phyloP scores from a whole-genome alignment of 2,888 invertebrate species.

The Dyspetes luteomarginatus region DNA sequence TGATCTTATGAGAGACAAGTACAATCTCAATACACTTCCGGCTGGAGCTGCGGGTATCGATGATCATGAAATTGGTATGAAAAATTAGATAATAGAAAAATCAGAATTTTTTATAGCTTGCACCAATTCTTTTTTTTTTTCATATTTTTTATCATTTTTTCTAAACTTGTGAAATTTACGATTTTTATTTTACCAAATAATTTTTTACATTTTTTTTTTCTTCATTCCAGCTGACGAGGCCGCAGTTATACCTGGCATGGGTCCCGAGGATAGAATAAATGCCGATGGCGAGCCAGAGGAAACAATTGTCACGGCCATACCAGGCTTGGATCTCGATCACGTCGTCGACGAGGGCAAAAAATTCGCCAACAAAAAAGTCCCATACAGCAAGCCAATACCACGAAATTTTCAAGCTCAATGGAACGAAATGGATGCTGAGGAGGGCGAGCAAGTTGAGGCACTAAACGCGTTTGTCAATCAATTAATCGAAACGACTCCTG shows the following conservation, averaged over 20 bases:
- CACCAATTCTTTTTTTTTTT: constrained; percentile 22
- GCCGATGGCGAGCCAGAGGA: constrained; percentile 82
- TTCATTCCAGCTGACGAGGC: constrained; percentile 87
- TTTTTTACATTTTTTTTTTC: too few relatives aligned
- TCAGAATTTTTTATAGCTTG: constrained; percentile 35
- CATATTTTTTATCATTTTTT: constrained; percentile 34
- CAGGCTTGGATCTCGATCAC: constrained; percentile 93
- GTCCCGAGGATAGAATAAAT: constrained; percentile 96
- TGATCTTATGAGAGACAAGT: constrained; percentile 98
- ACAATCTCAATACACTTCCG: constrained; percentile 96
- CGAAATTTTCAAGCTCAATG: constrained; percentile 98
- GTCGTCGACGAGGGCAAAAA: constrained; percentile 90
- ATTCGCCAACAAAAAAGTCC: constrained; percentile 90
- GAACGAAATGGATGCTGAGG: constrained; percentile 89
- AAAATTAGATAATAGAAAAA: background rate
- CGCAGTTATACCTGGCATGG: constrained; percentile 97
- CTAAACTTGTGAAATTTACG: background rate
- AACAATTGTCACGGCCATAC: constrained; percentile 85
- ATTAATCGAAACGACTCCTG: constrained; percentile 91
- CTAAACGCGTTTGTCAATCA: constrained; percentile 89
- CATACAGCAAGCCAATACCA: constrained; percentile 98
- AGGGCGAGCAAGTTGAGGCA: constrained; percentile 82
- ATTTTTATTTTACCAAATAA: constrained; percentile 31
- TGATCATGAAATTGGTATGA: constrained; percentile 88
- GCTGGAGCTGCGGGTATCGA: constrained; percentile 90